phyloP scores from a whole-genome alignment of 2,797 vertebrate species.

The Rhynchonycteris naso region DNA sequence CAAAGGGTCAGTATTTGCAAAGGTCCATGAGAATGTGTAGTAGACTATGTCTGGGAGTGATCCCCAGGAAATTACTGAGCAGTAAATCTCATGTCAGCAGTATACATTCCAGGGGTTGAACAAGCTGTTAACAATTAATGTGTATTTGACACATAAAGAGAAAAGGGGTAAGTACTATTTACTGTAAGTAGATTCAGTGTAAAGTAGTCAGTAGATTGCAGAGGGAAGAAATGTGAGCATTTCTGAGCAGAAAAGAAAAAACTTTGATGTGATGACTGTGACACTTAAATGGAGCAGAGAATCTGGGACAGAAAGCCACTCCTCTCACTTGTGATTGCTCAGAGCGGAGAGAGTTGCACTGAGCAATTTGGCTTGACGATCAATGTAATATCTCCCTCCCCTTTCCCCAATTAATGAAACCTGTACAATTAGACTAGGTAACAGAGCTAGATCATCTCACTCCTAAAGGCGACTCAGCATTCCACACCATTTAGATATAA shows the following conservation, averaged over 20 bases:
- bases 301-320: background rate
- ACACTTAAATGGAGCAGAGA: constrained; percentile 64
- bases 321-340: background rate
- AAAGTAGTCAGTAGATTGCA: constrained; percentile 25
- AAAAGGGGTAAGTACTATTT: background rate
- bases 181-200: background rate
- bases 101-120: background rate
- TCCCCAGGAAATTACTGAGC: background rate
- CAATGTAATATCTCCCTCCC: constrained; percentile 25
- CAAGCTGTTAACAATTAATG: background rate
- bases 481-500: background rate
- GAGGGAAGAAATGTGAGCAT: background rate
- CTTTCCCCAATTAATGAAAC: constrained; percentile 36
- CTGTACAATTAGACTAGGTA: constrained; percentile 37
- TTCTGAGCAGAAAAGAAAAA: constrained; percentile 1
- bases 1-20: background rate
- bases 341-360: background rate
- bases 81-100: background rate
- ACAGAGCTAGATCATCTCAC: background rate
- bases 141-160: background rate
- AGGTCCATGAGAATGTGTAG: background rate
- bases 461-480: constrained; percentile 38
- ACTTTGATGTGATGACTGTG: background rate
- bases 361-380: constrained; percentile 48
- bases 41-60: background rate